phyloP scores from a whole-genome alignment of 1,140 invertebrate genomes.

The Aphis gossypii region DNA sequence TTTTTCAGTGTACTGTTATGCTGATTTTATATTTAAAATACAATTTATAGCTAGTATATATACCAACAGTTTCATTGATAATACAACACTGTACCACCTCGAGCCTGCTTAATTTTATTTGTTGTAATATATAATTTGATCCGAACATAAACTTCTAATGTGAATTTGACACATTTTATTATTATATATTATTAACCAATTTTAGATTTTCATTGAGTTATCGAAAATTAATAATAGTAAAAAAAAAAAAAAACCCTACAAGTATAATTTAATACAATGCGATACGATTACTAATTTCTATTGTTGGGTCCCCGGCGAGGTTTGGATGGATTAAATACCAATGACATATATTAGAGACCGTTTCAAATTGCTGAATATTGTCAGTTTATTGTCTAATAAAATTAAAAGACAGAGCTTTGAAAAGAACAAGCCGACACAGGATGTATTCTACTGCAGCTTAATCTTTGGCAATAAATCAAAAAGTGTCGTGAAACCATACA shows the following conservation, averaged over 20 bases:
- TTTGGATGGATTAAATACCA: not conserved
- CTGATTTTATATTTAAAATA: not conserved
- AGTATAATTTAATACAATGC: not conserved
- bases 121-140: not conserved
- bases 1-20: not conserved
- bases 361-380: not conserved
- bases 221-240: not conserved
- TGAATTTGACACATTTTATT: not conserved
- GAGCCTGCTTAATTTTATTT: not conserved
- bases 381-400: not conserved
- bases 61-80: not conserved
- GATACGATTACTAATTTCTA: not conserved
- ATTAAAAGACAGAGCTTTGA: not conserved
- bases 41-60: no score
- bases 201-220: not conserved
- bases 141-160: not conserved
- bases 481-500: not conserved
- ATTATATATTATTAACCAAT: not conserved
- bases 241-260: not conserved
- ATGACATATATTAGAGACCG: not conserved
- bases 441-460: not conserved
- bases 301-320: not conserved
- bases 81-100: not conserved
- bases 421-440: not conserved
- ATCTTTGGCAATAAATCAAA: not conserved